Base-by-base conservation (phyloP, 2,888 invertebrate species). In the Sylvicola cinctus region DNA sequence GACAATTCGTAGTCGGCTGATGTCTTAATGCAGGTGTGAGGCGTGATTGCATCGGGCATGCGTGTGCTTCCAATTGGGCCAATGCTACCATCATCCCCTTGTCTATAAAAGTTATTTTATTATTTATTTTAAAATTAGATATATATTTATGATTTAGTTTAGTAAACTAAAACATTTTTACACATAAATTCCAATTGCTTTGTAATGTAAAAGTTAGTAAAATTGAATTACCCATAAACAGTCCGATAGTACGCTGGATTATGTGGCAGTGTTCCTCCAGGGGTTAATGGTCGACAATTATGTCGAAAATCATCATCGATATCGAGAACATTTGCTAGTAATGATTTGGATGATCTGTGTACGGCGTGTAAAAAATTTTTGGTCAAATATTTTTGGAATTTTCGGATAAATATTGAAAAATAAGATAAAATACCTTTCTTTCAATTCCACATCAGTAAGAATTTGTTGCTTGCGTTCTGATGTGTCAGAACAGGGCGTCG, bases 291-390 rank as follows among this genome's bases (percentile, higher is more conserved):
- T 58, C 74, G 66, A 93, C 93, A 62, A n/a, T n/a, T n/a, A n/a
- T n/a, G n/a, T n/a, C n/a, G n/a, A n/a, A n/a, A n/a, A n/a, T n/a
- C n/a, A n/a, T 93, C 93, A 60, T 93, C 93, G 62, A 93, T 84
- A 65, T 93, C 93, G 52, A 93, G 71, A 51, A 93, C 90, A 63
- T 93, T 93, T 49, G 93, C 91, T 54, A 95, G 68, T 50, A 95
- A 70, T 55, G 88, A 88, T 64, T 90, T 88, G 51, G 90, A 90
- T 47, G 90, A 90, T 52, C 80, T 58, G 38, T 31, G 41, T 37
- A 33, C n/a, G 3, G 8, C 32, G 26, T 34, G 26, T 31, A 16
- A 32, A 13, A n/a, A 32, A 25, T n/a, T 2, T 27, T 29, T 16
- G 26, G 13, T 23, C 20, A 35, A 13, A 23, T 28, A 2, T 3